Evolutionary conservation across 2,113 vertebrate genomes (phyloP).

Genomic region (Ranitomeya variabilis): DNA sequence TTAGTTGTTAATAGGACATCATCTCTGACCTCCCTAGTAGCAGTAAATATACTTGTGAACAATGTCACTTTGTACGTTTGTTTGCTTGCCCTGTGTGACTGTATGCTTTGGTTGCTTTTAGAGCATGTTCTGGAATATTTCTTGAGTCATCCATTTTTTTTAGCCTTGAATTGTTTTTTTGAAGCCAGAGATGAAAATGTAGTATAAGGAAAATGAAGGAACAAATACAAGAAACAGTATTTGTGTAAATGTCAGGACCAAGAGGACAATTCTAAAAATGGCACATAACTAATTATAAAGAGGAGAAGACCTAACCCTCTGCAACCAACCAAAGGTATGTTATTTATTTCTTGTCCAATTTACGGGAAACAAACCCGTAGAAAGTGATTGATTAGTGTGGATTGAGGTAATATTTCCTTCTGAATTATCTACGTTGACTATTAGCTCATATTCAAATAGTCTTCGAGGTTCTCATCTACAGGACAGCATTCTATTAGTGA

Average conservation of each 20-base stretch:
- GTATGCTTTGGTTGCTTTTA: slow-evolving; percentile 24
- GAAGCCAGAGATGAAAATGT: not conserved
- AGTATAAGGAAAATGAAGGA: not conserved
- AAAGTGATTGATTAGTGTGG: not conserved
- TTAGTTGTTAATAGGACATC: slow-evolving; percentile 27
- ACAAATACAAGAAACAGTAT: not conserved
- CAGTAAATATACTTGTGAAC: not conserved
- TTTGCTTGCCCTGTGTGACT: slow-evolving; percentile 10
- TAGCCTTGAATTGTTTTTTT: not conserved
- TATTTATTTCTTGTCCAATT: not conserved
- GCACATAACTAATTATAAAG: not conserved
- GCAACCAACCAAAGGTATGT: not conserved
- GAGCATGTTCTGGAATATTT: slow-evolving; percentile 3
- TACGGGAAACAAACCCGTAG: not conserved
- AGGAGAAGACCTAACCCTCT: not conserved
- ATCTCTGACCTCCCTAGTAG: not conserved
- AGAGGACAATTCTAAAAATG: not conserved
- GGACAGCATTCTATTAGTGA: not conserved
- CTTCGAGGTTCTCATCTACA: not conserved
- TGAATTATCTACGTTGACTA: not conserved
- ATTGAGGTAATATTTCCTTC: not conserved
- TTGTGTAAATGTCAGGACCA: not conserved
- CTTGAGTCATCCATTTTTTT: slow-evolving; percentile 26
- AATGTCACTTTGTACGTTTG: not conserved
- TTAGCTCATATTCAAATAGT: not conserved